Base-by-base conservation (phyloP, 2,113 vertebrate species). In the Rutilus rutilus region DNA sequence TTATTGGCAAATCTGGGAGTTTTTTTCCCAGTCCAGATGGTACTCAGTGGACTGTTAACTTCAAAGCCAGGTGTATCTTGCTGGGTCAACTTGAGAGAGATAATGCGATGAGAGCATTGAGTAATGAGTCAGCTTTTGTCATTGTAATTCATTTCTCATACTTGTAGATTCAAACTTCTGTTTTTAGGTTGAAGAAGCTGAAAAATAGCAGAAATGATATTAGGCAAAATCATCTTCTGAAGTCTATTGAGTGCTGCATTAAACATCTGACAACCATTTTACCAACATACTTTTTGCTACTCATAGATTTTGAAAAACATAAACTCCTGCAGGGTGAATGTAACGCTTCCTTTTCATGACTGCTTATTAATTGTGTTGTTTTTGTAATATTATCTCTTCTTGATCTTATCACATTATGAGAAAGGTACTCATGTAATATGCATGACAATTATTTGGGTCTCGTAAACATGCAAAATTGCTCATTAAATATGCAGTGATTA, bases 381-480 rank as follows among this genome's bases (percentile, higher is more conserved):
- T 62, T 10, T 25, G 3, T 21, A 23, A 45, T 23, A 23, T 62
- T 21, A 45, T 45, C 59, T 36, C 27, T 69, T 52, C 30, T 9
- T 52, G 62, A 67, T 21, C 27, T 69, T 27, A 52, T 15, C 79
- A 5, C 10, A 52, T 82, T 67, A 50, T 62, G 59, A 65, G 60
- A 45, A 47, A 65, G 39, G n/a, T 81, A 17, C 57, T 80, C 15
- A 67, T 67, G 62, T 50, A 36, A 52, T 67, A 82, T 67, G 79
- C 42, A 81, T 67, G 17, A 50, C 39, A 11, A 33, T 52, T 82
- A 82, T 64, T 62, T 64, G 39, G 15, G n/a, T 23, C 57, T 62
- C 52, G 47, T 25, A 62, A 27, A 45, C 42, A 62, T 79, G 77
- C 57, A 62, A 45, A 25, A 39, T 60, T 39, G 57, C 33, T 62